Percentiles rank a stretch among this genome's conserved stretches.
Evolutionary conservation across 64 coral and sea anemone species (phyloP).

Genomic region (Astreopora myriophthalma): DNA sequence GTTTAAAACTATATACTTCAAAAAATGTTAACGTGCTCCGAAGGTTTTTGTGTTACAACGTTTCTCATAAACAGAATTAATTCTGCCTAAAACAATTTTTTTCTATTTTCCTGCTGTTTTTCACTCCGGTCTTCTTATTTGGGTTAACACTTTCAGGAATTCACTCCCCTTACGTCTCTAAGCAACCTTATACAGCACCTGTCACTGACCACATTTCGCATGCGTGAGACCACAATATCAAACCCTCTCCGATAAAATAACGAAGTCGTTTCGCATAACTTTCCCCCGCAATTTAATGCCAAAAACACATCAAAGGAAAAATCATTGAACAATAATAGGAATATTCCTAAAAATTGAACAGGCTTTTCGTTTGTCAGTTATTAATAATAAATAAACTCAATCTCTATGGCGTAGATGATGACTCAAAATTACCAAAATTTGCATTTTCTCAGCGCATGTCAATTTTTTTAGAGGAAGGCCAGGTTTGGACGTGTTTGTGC

Average conservation of each 20-base stretch:
- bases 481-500: not conserved
- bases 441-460: conserved; percentile 3
- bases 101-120: not conserved
- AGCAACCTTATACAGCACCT: conserved; percentile 4
- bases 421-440: conserved; percentile 4
- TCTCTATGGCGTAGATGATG: conserved; percentile 1
- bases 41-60: not conserved
- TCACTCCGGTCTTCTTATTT: not conserved
- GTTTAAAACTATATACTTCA: too few species aligned
- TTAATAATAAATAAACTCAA: conserved; percentile 43
- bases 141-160: not conserved
- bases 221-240: not conserved
- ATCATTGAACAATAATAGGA: not conserved
- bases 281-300: not conserved
- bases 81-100: not conserved
- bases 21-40: too few species aligned
- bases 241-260: not conserved
- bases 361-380: conserved; percentile 12
- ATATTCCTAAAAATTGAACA: not conserved
- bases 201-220: not conserved
- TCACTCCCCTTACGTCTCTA: not conserved
- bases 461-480: not conserved
- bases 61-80: not conserved
- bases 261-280: not conserved
- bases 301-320: not conserved